Conservation (phyloP, 2,888 invertebrate genomes). For the Pollenia amentaria region DNA sequence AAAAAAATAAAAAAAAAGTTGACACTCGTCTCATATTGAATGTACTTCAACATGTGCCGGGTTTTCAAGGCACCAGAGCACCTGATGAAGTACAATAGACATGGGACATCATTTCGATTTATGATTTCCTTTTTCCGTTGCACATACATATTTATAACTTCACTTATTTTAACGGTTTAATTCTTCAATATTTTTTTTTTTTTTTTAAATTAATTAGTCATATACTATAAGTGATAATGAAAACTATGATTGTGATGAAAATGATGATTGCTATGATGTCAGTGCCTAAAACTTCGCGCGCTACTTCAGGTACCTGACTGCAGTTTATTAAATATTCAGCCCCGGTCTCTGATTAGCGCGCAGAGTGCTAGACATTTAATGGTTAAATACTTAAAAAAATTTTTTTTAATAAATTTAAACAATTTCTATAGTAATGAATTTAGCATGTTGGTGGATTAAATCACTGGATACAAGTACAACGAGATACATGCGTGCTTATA, state of each 20-base stretch:
- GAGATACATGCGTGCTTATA: not conserved
- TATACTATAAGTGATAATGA: conserved; percentile 62
- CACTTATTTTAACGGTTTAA: conserved; percentile 40
- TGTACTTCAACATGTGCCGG: conserved; percentile 99
- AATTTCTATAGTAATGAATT: conserved; percentile 2
- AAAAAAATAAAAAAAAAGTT: conserved; percentile 29
- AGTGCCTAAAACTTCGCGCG: conserved; percentile 90
- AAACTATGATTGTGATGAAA: conserved; percentile 43
- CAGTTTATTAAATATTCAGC: conserved; percentile 86
- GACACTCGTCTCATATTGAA: conserved; percentile 91
- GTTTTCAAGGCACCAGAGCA: conserved; percentile 96
- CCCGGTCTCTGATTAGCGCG: conserved; percentile 96
- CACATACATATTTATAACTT: conserved; percentile 4
- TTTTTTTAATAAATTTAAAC: conserved; percentile 11
- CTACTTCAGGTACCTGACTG: conserved; percentile 99
- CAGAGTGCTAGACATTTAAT: conserved; percentile 85
- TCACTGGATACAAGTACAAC: conserved; percentile 10
- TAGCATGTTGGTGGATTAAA: conserved; percentile 45
- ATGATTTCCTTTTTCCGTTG: not conserved
- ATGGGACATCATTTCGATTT: conserved; percentile 88
- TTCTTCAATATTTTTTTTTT: not conserved
- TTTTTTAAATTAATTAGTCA: conserved; percentile 50
- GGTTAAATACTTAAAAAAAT: conserved; percentile 33
- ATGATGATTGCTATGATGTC: conserved; percentile 80
- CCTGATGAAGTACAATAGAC: conserved; percentile 99